phyloP scores from a whole-genome alignment of 2,797 vertebrate genomes.

The Anomalospiza imberbis region DNA sequence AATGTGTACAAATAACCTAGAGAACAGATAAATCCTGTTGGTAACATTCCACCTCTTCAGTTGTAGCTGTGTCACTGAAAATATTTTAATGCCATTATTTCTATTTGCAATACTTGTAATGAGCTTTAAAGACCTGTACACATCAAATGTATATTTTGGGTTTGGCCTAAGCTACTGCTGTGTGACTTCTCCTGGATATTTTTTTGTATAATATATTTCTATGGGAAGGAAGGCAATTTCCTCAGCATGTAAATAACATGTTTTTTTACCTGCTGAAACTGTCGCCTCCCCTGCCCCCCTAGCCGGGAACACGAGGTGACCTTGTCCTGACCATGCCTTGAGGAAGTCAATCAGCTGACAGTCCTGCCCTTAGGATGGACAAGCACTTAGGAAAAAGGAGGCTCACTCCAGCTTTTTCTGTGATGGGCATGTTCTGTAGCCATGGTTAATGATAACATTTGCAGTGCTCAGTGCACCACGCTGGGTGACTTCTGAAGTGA shows the following conservation, averaged over 20 bases:
- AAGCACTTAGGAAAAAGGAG: not conserved
- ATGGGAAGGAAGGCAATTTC: constrained; percentile 60
- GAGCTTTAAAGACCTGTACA: constrained; percentile 71
- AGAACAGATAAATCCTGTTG: constrained; percentile 2
- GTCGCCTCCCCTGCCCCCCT: not conserved
- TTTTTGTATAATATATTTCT: constrained; percentile 60
- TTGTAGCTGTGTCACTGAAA: constrained; percentile 28
- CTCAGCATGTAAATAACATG: constrained; percentile 69
- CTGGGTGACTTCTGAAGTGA: not conserved
- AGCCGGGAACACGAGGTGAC: not conserved
- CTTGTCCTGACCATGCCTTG: not conserved
- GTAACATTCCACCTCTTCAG: constrained; percentile 18
- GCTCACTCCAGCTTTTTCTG: not conserved
- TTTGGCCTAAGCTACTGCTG: constrained; percentile 64
- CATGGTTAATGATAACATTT: not conserved
- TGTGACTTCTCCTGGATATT: constrained; percentile 60
- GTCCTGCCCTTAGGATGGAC: not conserved
- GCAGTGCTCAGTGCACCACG: not conserved
- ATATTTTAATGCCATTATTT: constrained; percentile 14
- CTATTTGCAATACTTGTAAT: constrained; percentile 59
- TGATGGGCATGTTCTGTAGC: not conserved
- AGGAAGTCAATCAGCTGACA: not conserved
- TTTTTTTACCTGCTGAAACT: constrained; percentile 66
- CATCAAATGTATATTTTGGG: constrained; percentile 72
- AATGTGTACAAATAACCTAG: not conserved